A percentile compares a stretch with the other conserved stretches of the same genome.
These are phyloP conservation scores for Stegodyphus dumicola DNA, from an alignment of 1,140 invertebrate species.

Conservation along the genomic window DNA sequence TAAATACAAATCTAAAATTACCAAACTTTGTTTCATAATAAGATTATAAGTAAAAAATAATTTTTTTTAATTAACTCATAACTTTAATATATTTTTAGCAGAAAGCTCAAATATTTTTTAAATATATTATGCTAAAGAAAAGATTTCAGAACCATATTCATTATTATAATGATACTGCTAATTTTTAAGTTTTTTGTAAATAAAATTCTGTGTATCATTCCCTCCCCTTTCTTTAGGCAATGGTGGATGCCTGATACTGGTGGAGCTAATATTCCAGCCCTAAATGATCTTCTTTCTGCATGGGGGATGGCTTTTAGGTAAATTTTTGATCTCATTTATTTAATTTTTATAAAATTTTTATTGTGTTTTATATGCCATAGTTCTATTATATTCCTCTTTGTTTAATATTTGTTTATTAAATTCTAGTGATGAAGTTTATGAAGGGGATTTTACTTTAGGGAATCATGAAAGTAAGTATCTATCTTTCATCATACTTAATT, in stretches of 20 bases:
- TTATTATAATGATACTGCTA: no score
- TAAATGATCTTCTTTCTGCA: constrained; percentile 86
- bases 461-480: constrained; percentile 77
- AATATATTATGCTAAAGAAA: no score
- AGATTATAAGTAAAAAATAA: no score
- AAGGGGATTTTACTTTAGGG: constrained; percentile 88
- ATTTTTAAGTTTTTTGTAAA: no score
- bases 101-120: no score
- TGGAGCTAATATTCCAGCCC: constrained; percentile 92
- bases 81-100: no score
- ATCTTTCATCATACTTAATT: no score
- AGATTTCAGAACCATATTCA: no score
- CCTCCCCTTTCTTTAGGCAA: constrained; percentile 69
- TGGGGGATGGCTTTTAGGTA: constrained; percentile 85
- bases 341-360: neutral
- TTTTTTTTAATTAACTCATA: no score
- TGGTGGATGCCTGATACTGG: constrained; percentile 94
- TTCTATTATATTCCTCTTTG: neutral
- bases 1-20: no score
- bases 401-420: neutral
- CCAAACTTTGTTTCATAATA: no score
- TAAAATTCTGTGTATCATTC: neutral
- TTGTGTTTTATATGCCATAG: no score
- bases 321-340: neutral
- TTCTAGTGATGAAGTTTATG: constrained; percentile 81